A percentile compares a stretch with the other conserved stretches of the same genome.
Evolutionary conservation across 2,113 vertebrate genomes (phyloP).

Genomic region (Periophthalmus modestus): DNA sequence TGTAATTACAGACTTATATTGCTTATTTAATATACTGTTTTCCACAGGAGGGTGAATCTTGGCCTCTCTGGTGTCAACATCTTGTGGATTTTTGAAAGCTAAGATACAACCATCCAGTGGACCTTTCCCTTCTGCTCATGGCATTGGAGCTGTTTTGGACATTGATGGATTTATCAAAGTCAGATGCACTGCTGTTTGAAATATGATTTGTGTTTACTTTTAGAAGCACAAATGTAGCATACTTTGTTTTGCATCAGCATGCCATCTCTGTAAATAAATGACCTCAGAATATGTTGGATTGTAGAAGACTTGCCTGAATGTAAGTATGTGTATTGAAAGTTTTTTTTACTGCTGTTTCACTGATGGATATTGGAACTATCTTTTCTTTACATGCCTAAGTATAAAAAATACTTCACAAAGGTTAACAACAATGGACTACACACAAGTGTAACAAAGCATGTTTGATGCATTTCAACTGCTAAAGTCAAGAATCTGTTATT

Average conservation of each 20-base stretch:
- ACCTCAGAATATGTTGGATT: conserved; percentile 38
- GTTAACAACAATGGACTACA: not conserved
- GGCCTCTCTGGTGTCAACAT: conserved; percentile 94
- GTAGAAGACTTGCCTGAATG: conserved; percentile 57
- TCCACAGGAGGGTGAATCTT: conserved; percentile 88
- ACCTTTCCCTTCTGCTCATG: not conserved
- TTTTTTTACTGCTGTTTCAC: conserved; percentile 21
- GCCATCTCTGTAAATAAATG: conserved; percentile 57
- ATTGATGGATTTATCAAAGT: conserved; percentile 13
- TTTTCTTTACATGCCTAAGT: not conserved
- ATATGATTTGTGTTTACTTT: conserved; percentile 36
- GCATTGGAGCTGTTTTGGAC: conserved; percentile 7
- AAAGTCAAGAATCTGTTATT: conserved; percentile 17
- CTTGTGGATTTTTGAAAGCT: conserved; percentile 91
- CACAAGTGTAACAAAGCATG: conserved; percentile 7
- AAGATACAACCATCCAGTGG: conserved; percentile 16
- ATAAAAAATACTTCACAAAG: not conserved
- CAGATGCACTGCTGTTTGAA: conserved; percentile 16
- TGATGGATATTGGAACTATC: not conserved
- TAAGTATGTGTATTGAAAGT: conserved; percentile 36
- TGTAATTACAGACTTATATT: not conserved
- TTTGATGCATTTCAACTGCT: conserved; percentile 16
- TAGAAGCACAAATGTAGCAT: conserved; percentile 24
- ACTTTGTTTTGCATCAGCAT: conserved; percentile 49
- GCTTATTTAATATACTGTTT: conserved; percentile 10